These are phyloP conservation scores for Mythimna pallens DNA, from an alignment of 2,888 invertebrate genomes.

Conservation along the genomic window DNA sequence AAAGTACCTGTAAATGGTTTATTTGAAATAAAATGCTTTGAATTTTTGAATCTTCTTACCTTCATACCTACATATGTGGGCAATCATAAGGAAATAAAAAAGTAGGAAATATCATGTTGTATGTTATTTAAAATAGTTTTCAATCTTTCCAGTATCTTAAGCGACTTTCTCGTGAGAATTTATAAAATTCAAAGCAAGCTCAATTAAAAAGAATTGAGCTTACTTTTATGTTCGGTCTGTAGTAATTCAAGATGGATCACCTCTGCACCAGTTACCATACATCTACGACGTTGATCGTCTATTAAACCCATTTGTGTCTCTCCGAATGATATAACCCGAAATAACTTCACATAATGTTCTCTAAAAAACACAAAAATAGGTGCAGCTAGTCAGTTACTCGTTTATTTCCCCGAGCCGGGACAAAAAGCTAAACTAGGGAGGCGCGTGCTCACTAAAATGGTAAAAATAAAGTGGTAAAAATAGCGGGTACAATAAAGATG, in stretches of 20 bases:
- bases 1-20: too few relatives aligned
- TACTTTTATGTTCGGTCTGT: conserved; percentile 8
- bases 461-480: conserved; percentile 85
- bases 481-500: conserved; percentile 87
- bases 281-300: conserved; percentile 56
- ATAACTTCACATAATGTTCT: conserved; percentile 61
- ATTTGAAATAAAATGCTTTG: too few relatives aligned
- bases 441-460: conserved; percentile 86
- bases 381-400: conserved; percentile 63
- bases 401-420: conserved; percentile 74
- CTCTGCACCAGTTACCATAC: conserved; percentile 42
- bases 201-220: conserved; percentile 17
- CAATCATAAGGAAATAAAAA: background rate
- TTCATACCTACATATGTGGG: background rate
- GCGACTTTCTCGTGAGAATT: background rate
- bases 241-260: conserved; percentile 35
- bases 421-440: conserved; percentile 81
- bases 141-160: background rate
- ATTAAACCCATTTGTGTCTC: conserved; percentile 61
- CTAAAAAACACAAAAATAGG: conserved; percentile 70
- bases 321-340: conserved; percentile 64
- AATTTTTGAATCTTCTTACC: too few relatives aligned
- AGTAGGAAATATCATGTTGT: background rate
- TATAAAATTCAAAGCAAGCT: background rate
- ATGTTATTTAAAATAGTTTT: background rate